Conservation (phyloP, 2,797 vertebrate genomes). For the Mallotus villosus region DNA sequence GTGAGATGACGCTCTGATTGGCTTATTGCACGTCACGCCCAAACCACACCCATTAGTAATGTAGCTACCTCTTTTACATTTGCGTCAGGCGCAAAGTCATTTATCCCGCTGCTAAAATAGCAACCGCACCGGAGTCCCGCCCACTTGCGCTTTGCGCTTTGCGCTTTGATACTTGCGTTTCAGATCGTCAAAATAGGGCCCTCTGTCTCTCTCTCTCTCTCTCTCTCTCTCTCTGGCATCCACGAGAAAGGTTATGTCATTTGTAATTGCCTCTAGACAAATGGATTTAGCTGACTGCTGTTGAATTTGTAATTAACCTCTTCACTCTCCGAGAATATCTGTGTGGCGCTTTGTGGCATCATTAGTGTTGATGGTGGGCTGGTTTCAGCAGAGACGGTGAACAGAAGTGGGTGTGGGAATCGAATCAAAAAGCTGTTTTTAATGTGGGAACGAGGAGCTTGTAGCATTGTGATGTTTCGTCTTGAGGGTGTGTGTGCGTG, state of each 20-base stretch:
- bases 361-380: constrained; percentile 45
- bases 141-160: no score
- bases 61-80: no score
- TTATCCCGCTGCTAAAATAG: no score
- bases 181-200: no score
- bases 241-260: constrained; percentile 7
- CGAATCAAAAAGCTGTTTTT: constrained; percentile 28
- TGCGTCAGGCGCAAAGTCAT: no score
- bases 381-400: constrained; percentile 46
- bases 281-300: constrained; percentile 29
- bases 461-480: no score
- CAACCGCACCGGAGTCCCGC: no score
- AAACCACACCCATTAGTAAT: no score
- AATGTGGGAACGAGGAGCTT: constrained; percentile 15
- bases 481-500: background rate
- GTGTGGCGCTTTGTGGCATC: constrained; percentile 45
- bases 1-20: no score
- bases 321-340: constrained; percentile 50
- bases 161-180: no score
- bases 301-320: constrained; percentile 65
- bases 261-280: constrained; percentile 31
- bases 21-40: no score
- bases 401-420: constrained; percentile 21
- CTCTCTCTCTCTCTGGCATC: background rate
- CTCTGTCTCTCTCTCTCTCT: background rate